Percentiles rank a stretch among this genome's conserved stretches.
phyloP scores from a whole-genome alignment of 1,140 invertebrate species.

The Anastatus disparis region DNA sequence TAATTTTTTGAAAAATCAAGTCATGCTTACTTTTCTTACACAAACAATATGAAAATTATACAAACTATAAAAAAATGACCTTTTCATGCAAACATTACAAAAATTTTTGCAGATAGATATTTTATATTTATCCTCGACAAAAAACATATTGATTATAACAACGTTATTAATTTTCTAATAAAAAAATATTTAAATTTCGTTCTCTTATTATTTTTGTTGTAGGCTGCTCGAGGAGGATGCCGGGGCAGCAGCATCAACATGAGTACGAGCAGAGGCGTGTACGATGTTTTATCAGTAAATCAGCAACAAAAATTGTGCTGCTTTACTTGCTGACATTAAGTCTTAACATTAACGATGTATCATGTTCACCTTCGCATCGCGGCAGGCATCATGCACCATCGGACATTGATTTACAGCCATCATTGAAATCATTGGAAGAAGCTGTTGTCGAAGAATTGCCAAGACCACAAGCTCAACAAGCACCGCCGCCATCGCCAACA shows the following conservation, averaged over 20 bases:
- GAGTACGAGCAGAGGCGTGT: background rate
- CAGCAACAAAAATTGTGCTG: too few relatives aligned
- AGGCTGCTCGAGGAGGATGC: conserved; percentile 21
- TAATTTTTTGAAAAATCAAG: too few relatives aligned
- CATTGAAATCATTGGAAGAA: conserved; percentile 29
- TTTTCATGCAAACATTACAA: too few relatives aligned
- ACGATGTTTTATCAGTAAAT: too few relatives aligned
- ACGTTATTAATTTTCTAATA: too few relatives aligned
- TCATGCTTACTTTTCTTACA: too few relatives aligned
- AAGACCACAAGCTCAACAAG: conserved; percentile 43
- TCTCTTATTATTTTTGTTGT: background rate
- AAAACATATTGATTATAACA: too few relatives aligned
- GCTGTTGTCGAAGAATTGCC: conserved; percentile 23
- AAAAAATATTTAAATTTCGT: too few relatives aligned
- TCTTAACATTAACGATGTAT: conserved; percentile 47
- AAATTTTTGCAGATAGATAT: too few relatives aligned
- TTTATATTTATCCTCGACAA: too few relatives aligned
- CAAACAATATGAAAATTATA: too few relatives aligned
- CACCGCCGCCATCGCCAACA: conserved; percentile 48
- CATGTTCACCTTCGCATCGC: conserved; percentile 57
- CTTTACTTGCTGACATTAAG: background rate
- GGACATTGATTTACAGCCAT: conserved; percentile 48
- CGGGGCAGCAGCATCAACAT: background rate
- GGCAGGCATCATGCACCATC: conserved; percentile 59
- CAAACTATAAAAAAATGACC: too few relatives aligned